phyloP scores from a whole-genome alignment of 1,140 invertebrate species.

The Reticulitermes speratus region DNA sequence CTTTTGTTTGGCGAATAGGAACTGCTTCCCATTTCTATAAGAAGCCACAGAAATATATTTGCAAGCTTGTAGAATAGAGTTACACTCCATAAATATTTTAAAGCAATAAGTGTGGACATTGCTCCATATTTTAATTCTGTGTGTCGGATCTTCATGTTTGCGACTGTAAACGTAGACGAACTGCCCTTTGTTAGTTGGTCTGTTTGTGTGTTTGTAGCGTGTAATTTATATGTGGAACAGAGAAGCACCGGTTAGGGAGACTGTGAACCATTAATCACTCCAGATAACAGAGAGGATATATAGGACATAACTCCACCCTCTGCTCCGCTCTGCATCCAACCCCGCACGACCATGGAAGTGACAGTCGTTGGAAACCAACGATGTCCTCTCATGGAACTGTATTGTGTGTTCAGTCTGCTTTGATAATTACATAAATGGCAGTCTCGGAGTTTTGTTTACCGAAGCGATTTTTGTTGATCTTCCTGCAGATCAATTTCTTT shows the following conservation, averaged over 20 bases:
- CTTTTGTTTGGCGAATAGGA: neutral
- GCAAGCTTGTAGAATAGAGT: neutral
- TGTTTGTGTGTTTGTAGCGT: slow-evolving; percentile 5
- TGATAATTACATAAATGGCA: neutral
- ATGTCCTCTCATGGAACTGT: neutral
- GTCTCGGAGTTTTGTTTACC: neutral
- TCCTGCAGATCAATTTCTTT: no score
- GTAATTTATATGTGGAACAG: neutral
- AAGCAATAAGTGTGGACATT: neutral
- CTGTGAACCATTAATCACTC: slow-evolving; percentile 5
- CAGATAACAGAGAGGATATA: neutral
- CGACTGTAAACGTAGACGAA: neutral
- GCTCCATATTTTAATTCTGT: neutral
- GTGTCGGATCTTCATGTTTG: neutral
- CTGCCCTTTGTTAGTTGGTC: neutral
- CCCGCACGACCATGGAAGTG: neutral
- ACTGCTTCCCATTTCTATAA: neutral
- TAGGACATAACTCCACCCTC: neutral
- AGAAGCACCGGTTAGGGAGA: neutral
- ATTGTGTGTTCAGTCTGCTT: neutral
- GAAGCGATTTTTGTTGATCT: no score
- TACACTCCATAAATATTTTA: neutral
- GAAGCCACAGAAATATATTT: neutral
- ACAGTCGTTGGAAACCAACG: neutral
- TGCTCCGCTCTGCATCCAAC: neutral